A percentile compares a stretch with the other conserved stretches of the same genome.
phyloP scores from a whole-genome alignment of 2,797 vertebrate species.

The Halcyon chelicuti region DNA sequence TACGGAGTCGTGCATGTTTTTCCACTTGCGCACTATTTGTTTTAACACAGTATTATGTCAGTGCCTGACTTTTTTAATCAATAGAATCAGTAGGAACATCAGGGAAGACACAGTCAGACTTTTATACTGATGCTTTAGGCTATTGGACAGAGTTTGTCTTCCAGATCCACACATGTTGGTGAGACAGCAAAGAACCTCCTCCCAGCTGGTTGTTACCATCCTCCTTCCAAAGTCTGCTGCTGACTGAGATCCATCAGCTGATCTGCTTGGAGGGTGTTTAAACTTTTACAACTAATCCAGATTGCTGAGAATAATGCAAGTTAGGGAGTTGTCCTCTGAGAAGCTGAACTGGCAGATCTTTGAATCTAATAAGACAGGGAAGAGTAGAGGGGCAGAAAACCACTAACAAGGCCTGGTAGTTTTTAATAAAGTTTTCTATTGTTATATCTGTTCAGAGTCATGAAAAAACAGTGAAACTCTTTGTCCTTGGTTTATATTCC shows the following conservation, averaged over 20 bases:
- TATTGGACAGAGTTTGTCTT: slow-evolving; percentile 8
- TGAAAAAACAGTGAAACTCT: background rate
- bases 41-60: background rate
- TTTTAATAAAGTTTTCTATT: background rate
- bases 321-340: background rate
- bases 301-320: background rate
- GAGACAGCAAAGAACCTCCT: background rate
- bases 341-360: slow-evolving; percentile 37
- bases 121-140: background rate
- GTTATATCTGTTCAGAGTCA: background rate
- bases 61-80: background rate
- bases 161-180: background rate
- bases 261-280: background rate
- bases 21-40: background rate
- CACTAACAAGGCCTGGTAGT: background rate
- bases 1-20: background rate
- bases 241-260: background rate
- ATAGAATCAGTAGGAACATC: background rate
- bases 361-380: background rate
- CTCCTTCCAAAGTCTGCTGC: background rate
- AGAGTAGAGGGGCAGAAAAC: background rate
- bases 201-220: slow-evolving; percentile 20
- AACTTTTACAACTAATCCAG: background rate
- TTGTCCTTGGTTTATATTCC: background rate
- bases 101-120: background rate